Conservation (phyloP, 2,888 invertebrate genomes). For the Brassicogethes aeneus region DNA sequence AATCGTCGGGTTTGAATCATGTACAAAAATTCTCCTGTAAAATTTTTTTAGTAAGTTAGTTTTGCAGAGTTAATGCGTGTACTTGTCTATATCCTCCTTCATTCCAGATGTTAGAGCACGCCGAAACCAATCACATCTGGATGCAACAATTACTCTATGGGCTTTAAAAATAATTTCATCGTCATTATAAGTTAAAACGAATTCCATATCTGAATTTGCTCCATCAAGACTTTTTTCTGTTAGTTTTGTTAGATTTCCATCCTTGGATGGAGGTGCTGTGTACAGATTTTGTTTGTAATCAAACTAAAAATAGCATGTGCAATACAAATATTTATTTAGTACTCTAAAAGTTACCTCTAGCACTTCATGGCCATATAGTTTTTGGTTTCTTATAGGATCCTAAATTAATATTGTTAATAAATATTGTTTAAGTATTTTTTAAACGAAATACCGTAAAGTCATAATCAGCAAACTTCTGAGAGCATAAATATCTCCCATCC, state of each 20-base stretch:
- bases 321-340: too few species aligned
- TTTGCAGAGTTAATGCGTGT: constrained; percentile 3
- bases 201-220: constrained; percentile 53
- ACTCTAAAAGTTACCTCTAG: too few species aligned
- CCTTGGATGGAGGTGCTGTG: constrained; percentile 47
- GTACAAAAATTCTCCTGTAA: constrained; percentile 55
- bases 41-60: constrained; percentile 6
- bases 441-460: too few species aligned
- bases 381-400: too few species aligned
- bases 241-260: constrained; percentile 50
- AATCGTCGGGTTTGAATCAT: constrained; percentile 54
- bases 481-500: too few species aligned
- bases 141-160: constrained; percentile 57
- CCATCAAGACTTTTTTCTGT: constrained; percentile 38
- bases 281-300: constrained; percentile 36
- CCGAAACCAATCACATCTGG: constrained; percentile 61
- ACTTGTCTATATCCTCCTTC: constrained; percentile 62
- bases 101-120: constrained; percentile 60
- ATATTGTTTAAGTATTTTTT: too few species aligned
- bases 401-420: too few species aligned
- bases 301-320: too few species aligned
- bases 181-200: constrained; percentile 42
- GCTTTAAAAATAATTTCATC: constrained; percentile 42
- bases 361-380: too few species aligned
- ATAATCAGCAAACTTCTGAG: too few species aligned